A percentile compares a stretch with the other conserved stretches of the same genome.
phyloP scores from a whole-genome alignment of 2,797 vertebrate genomes.

The Coendou prehensilis region DNA sequence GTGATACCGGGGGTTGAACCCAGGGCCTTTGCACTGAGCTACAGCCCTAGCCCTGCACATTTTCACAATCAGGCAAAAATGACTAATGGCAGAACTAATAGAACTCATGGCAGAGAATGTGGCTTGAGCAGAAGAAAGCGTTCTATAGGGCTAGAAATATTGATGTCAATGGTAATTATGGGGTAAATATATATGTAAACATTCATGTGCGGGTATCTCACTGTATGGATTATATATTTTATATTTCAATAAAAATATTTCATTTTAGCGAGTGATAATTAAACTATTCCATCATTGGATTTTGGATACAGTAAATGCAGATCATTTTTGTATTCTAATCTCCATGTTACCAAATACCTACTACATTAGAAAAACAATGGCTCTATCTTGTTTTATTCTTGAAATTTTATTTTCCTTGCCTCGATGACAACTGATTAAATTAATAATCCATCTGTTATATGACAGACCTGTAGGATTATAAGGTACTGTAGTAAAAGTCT shows the following conservation, averaged over 20 bases:
- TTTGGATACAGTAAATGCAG: background rate
- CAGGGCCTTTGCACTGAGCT: background rate
- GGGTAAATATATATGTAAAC: background rate
- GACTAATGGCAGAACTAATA: background rate
- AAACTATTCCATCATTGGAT: background rate
- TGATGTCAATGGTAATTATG: background rate
- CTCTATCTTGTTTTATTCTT: slow-evolving; percentile 13
- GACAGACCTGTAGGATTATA: background rate
- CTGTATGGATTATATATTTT: background rate
- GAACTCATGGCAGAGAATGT: background rate
- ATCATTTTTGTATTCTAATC: background rate
- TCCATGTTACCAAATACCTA: background rate
- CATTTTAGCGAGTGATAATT: background rate
- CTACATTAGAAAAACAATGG: background rate
- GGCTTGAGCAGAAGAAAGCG: background rate
- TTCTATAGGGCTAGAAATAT: background rate
- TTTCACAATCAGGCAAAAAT: background rate
- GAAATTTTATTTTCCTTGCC: slow-evolving; percentile 14
- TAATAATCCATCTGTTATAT: background rate
- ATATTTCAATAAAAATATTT: background rate
- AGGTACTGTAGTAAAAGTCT: background rate
- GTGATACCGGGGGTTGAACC: background rate
- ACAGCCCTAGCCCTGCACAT: background rate
- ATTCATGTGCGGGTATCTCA: background rate
- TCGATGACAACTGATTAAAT: background rate